Conservation (phyloP, 2,888 invertebrate species). For the Reticulitermes lucifugus region DNA sequence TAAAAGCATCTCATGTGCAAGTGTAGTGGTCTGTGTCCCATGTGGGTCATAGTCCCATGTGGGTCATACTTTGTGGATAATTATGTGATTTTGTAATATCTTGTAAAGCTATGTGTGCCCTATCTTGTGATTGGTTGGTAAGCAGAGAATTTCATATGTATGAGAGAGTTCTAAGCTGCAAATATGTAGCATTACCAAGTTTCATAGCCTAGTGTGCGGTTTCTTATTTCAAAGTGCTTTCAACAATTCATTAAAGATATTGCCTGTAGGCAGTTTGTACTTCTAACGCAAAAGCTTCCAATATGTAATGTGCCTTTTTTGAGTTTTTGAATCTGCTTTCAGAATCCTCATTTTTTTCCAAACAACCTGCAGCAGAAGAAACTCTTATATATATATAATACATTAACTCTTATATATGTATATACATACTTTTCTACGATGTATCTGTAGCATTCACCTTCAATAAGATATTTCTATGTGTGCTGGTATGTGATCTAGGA, state of each 20-base stretch:
- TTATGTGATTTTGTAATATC: slow-evolving; percentile 31
- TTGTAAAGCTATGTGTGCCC: slow-evolving; percentile 25
- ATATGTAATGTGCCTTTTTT: slow-evolving; percentile 42
- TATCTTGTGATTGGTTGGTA: slow-evolving; percentile 36
- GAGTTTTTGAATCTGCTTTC: slow-evolving; percentile 43
- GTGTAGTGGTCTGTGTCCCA: too few relatives aligned
- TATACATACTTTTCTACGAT: slow-evolving; percentile 44
- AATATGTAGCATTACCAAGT: not conserved
- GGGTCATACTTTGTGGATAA: slow-evolving; percentile 34
- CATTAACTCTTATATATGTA: slow-evolving; percentile 12
- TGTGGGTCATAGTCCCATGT: slow-evolving; percentile 45
- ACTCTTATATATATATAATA: not conserved
- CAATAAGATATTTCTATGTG: slow-evolving; percentile 42
- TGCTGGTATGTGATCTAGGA: slow-evolving; percentile 44
- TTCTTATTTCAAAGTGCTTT: slow-evolving; percentile 34
- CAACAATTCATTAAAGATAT: slow-evolving; percentile 28
- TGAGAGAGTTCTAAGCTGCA: slow-evolving; percentile 16
- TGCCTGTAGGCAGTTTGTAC: slow-evolving; percentile 35
- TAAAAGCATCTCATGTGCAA: too few relatives aligned
- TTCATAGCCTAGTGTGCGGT: slow-evolving; percentile 10
- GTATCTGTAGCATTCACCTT: slow-evolving; percentile 24
- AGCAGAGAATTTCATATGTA: slow-evolving; percentile 36
- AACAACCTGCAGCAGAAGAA: slow-evolving; percentile 29
- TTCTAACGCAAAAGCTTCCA: slow-evolving; percentile 42
- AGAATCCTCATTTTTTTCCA: slow-evolving; percentile 40